phyloP scores from a whole-genome alignment of 2,797 vertebrate genomes.

The Micrastur ruficollis region DNA sequence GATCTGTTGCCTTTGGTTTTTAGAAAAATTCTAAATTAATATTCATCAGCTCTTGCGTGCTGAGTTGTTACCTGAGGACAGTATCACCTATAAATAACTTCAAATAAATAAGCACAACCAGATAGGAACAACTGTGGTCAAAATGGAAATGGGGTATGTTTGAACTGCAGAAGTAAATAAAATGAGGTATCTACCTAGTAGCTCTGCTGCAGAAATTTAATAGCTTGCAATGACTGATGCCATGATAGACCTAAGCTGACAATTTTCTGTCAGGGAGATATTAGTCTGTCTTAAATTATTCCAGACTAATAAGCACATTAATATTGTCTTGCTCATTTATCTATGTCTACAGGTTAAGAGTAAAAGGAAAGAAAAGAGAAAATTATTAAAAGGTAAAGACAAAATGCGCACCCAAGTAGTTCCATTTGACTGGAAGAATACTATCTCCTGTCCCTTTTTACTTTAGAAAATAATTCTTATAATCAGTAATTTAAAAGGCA shows the following conservation, averaged over 20 bases:
- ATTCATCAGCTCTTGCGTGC: not conserved
- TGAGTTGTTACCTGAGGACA: not conserved
- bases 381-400: not conserved
- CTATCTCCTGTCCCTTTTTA: not conserved
- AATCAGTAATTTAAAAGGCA: not conserved
- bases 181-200: not conserved
- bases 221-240: conserved; percentile 41
- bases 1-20: conserved; percentile 27
- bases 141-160: not conserved
- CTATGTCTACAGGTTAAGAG: not conserved
- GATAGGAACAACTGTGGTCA: not conserved
- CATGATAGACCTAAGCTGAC: conserved; percentile 43
- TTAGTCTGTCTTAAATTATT: conserved; percentile 44
- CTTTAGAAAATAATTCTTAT: not conserved
- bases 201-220: conserved; percentile 7
- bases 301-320: conserved; percentile 44
- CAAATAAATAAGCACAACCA: not conserved
- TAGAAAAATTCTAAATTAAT: conserved; percentile 30
- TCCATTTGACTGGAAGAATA: not conserved
- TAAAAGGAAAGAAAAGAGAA: not conserved
- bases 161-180: conserved; percentile 20
- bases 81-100: conserved; percentile 29
- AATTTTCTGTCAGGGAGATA: conserved; percentile 43
- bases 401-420: not conserved
- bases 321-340: not conserved